Evolutionary conservation across 1,140 invertebrate species (phyloP), one percentile per base, ranked within the genome.

Genomic region (Gyrodactylus salaris): DNA sequence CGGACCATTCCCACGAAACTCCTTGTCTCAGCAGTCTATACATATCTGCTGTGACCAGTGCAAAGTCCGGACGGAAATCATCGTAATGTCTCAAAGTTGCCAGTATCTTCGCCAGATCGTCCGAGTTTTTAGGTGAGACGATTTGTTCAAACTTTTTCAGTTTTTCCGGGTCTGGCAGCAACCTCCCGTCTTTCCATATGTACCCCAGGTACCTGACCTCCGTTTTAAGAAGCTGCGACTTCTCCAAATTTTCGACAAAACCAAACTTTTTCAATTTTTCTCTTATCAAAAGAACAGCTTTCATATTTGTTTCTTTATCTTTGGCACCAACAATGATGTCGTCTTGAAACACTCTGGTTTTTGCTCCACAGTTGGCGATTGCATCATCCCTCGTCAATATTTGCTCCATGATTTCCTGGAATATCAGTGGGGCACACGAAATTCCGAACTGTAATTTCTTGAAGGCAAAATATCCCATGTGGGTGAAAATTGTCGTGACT

Each of bases 181-280:
- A 72, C 1, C 76, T 75, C 20, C 74, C 25, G 24, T 27, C 69
- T 68, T 75, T 27, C 16, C 80, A 77, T 0, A 75, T 76, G 74
- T 76, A 78, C 0, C 78, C 78, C 25, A 80, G 74, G 73, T 77
- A 78, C 26, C 76, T 74, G 20, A 80, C 69, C 75, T 75, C 76
- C 1, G 68, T 23, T 20, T 70, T 25, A 25, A 72, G 26, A 27
- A 78, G 75, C 21, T 22, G 20, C 74, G 76, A 77, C 73, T 78
- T 77, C 20, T 74, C 16, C 16, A 22, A n/a, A 24, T 75, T 75
- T 19, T 70, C 7, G 25, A 24, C 70, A 21, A 76, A 7, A 0
- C 73, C 73, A 68, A 70, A 71, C 24, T 73, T 72, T 23, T 72
- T 24, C 19, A 75, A 26, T 2, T 71, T 24, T 7, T 70, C 16